Percentiles rank a stretch among this genome's conserved stretches.
phyloP scores from a whole-genome alignment of 1,140 invertebrate genomes.

The Cyphomyrmex costatus region DNA sequence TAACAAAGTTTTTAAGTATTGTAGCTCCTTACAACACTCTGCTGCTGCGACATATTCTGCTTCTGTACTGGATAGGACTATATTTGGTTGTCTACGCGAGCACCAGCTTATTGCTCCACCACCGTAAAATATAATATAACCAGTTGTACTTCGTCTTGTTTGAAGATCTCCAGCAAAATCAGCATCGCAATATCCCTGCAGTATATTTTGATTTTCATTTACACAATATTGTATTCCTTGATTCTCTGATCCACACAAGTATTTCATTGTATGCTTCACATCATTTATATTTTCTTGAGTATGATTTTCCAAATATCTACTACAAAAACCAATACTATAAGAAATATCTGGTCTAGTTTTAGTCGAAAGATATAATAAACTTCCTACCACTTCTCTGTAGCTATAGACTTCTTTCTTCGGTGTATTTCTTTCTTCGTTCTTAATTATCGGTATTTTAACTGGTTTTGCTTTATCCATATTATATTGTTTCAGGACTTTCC shows the following conservation, averaged over 20 bases:
- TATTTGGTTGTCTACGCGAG: not conserved
- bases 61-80: not conserved
- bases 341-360: slow-evolving; percentile 23
- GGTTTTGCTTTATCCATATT: not conserved
- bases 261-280: not conserved
- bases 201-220: not conserved
- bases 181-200: not conserved
- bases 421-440: not conserved
- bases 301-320: not conserved
- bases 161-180: not conserved
- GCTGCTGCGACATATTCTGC: not conserved
- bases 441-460: not conserved
- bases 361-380: not conserved
- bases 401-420: not conserved
- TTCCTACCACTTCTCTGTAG: not conserved
- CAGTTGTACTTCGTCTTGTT: slow-evolving; percentile 7
- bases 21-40: too few species aligned
- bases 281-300: not conserved
- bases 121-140: not conserved
- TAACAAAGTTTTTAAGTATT: too few species aligned
- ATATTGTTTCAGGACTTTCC: too few species aligned
- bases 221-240: not conserved
- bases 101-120: not conserved
- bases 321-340: not conserved
- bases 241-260: not conserved